Percentiles rank a stretch among this genome's conserved stretches.
These are phyloP conservation scores for Brachypteracias leptosomus DNA, from an alignment of 2,113 vertebrate species.

Conservation along the genomic window DNA sequence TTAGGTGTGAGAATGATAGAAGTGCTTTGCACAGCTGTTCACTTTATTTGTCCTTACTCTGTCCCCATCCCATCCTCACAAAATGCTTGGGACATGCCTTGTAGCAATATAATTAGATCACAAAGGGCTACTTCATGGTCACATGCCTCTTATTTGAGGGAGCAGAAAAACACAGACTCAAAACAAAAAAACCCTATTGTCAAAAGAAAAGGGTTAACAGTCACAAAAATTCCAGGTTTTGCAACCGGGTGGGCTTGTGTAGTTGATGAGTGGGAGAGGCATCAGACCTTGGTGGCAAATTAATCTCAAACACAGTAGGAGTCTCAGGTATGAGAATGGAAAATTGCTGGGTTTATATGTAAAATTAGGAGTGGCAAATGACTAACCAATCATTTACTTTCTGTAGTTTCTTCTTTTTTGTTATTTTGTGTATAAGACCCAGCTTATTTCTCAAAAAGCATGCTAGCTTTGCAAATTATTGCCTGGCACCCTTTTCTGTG, in stretches of 20 bases:
- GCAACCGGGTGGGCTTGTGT: background rate
- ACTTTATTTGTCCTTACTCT: background rate
- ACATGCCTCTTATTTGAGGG: background rate
- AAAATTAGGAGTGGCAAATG: background rate
- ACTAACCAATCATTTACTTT: background rate
- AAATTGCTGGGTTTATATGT: background rate
- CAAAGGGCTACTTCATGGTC: background rate
- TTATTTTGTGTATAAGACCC: background rate
- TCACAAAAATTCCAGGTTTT: background rate
- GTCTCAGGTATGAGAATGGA: background rate
- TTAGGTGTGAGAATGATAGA: background rate
- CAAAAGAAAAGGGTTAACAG: background rate
- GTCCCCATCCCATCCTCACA: background rate
- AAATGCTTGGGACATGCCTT: background rate
- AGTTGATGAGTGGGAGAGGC: background rate
- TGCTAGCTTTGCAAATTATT: background rate
- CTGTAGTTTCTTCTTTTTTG: background rate
- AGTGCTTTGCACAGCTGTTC: background rate
- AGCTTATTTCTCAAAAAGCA: background rate
- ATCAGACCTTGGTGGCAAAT: background rate
- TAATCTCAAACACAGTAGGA: background rate
- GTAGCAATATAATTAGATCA: background rate
- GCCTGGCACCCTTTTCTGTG: background rate
- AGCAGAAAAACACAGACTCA: background rate
- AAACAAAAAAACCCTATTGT: background rate